These are phyloP conservation scores for Narcine bancroftii DNA, from an alignment of 2,113 vertebrate genomes.

Conservation along the genomic window DNA sequence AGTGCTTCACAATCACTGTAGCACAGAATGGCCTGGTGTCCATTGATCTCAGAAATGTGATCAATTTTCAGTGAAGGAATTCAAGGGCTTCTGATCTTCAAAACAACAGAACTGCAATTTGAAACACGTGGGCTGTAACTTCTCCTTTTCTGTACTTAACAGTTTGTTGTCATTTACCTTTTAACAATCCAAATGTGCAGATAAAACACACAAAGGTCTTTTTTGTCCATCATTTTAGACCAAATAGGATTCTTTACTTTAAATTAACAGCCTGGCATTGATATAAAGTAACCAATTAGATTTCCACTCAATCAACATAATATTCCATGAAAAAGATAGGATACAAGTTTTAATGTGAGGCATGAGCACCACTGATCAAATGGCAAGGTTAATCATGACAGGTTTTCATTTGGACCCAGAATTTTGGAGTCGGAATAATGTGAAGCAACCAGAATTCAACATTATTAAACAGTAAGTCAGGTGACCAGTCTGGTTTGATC, in stretches of 20 bases:
- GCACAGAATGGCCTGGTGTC: neutral
- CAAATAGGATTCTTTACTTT: neutral
- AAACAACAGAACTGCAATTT: neutral
- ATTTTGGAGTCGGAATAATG: neutral
- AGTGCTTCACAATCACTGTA: neutral
- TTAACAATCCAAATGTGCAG: neutral
- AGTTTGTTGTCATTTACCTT: neutral
- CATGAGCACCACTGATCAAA: neutral
- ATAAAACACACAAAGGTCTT: neutral
- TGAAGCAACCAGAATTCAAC: neutral
- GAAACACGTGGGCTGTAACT: neutral
- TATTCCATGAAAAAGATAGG: neutral
- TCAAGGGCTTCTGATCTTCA: neutral
- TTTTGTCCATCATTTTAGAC: neutral
- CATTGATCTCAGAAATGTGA: slow-evolving; percentile 5
- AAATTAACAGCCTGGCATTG: neutral
- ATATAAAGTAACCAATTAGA: neutral
- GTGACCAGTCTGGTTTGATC: neutral
- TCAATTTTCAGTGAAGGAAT: neutral
- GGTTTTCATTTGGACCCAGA: neutral
- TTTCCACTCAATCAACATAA: neutral
- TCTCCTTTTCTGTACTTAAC: neutral
- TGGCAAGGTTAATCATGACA: neutral
- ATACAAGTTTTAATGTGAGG: neutral
- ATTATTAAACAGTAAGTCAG: neutral